Conservation (phyloP, 2,888 invertebrate species). For the Phalera bucephala region DNA sequence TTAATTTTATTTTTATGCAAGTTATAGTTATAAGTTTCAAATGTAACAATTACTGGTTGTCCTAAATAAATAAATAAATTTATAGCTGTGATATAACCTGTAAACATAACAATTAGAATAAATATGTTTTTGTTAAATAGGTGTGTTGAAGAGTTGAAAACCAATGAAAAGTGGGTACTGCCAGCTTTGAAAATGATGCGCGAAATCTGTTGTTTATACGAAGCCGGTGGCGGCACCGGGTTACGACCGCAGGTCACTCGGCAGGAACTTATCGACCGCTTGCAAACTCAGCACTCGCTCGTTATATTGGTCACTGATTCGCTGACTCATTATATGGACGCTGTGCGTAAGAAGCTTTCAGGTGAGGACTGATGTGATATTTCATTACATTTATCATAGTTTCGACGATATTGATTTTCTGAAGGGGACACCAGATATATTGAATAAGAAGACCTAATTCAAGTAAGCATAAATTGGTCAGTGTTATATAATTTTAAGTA, state of each 20-base stretch:
- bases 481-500: too few species aligned
- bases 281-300: conserved; percentile 95
- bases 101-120: too few species aligned
- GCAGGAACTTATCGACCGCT: conserved; percentile 92
- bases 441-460: too few species aligned
- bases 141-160: conserved; percentile 96
- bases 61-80: too few species aligned
- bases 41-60: too few species aligned
- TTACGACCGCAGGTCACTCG: conserved; percentile 77
- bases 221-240: conserved; percentile 86
- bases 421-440: too few species aligned
- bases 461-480: too few species aligned
- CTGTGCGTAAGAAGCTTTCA: conserved; percentile 84
- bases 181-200: conserved; percentile 97
- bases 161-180: conserved; percentile 94
- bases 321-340: conserved; percentile 95
- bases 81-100: too few species aligned
- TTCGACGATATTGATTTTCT: too few species aligned
- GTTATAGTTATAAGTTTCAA: too few species aligned
- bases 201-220: conserved; percentile 97
- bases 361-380: conserved; percentile 35
- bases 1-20: too few species aligned
- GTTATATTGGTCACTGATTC: conserved; percentile 97
- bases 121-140: conserved; percentile 30
- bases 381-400: too few species aligned